These are phyloP conservation scores for Florisuga fusca DNA, from an alignment of 2,797 vertebrate genomes.

Conservation along the genomic window DNA sequence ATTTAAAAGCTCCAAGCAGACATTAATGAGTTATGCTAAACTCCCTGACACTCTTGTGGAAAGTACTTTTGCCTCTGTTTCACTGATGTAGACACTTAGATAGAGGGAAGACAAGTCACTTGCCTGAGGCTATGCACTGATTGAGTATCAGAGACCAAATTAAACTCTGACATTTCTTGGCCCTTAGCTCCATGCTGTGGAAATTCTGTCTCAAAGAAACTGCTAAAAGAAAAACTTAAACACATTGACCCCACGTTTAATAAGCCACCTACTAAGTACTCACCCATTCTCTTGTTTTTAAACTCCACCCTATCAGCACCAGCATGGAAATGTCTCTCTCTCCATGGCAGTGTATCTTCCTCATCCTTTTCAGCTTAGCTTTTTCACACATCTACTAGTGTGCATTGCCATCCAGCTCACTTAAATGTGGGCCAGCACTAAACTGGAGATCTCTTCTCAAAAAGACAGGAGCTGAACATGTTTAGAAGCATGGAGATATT, in stretches of 20 bases:
- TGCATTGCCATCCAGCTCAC: neutral
- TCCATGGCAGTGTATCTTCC: neutral
- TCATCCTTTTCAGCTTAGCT: neutral
- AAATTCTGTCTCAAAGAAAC: constrained; percentile 22
- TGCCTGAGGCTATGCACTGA: constrained; percentile 42
- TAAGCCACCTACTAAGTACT: neutral
- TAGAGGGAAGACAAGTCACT: constrained; percentile 62
- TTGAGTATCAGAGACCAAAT: constrained; percentile 64
- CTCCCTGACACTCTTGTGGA: constrained; percentile 26
- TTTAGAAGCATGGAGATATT: neutral
- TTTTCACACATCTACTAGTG: neutral
- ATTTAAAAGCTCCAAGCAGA: constrained; percentile 16
- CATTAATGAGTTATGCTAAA: constrained; percentile 49
- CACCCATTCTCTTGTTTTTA: neutral
- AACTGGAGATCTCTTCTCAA: neutral
- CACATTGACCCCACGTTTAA: neutral
- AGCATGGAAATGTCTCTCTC: neutral
- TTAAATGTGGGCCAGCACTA: neutral
- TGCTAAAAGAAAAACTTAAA: neutral
- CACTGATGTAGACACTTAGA: constrained; percentile 25
- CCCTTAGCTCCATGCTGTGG: neutral
- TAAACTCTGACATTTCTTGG: constrained; percentile 64
- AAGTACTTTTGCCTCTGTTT: constrained; percentile 27
- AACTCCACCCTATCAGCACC: neutral
- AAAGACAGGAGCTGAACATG: neutral